Evolutionary conservation across 2,888 invertebrate genomes (phyloP).

Genomic region (Hypselothyrea guttata): DNA sequence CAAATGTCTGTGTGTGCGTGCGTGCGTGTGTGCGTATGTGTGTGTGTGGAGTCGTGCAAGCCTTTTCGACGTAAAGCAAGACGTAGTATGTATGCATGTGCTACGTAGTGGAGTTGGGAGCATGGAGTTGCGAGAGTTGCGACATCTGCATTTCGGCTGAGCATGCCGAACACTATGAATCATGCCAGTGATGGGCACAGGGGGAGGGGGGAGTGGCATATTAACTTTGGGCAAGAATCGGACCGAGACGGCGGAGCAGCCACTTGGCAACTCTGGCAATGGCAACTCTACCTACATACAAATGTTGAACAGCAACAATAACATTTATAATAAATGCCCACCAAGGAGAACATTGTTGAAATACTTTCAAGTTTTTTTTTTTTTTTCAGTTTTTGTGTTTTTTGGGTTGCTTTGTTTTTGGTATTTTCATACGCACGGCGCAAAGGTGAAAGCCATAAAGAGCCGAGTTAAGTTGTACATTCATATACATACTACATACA

Average conservation of each 20-base stretch:
- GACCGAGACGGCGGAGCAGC: conserved; percentile 9
- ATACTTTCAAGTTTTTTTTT: conserved; percentile 36
- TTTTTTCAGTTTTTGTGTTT: neutral
- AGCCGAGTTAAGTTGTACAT: conserved; percentile 4
- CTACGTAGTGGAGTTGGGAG: neutral
- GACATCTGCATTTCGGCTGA: conserved; percentile 34
- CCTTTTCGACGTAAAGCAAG: conserved; percentile 24
- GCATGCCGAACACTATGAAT: conserved; percentile 39
- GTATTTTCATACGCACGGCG: conserved; percentile 20
- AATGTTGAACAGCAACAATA: neutral
- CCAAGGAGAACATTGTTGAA: conserved; percentile 40
- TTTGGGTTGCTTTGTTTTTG: neutral
- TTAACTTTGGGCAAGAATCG: conserved; percentile 12
- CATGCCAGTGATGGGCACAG: conserved; percentile 16
- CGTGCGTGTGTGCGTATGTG: conserved; percentile 13
- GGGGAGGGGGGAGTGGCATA: neutral
- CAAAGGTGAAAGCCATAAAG: conserved; percentile 69
- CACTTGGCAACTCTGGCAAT: too few species aligned
- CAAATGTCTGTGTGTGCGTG: conserved; percentile 5
- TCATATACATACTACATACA: neutral
- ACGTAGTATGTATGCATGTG: conserved; percentile 9
- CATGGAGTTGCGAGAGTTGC: conserved; percentile 32
- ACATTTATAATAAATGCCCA: neutral
- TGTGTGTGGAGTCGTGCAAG: conserved; percentile 14
- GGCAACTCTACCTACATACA: conserved; percentile 1